Base-by-base conservation (phyloP, 2,797 vertebrate species). In the Gymnothorax javanicus region DNA sequence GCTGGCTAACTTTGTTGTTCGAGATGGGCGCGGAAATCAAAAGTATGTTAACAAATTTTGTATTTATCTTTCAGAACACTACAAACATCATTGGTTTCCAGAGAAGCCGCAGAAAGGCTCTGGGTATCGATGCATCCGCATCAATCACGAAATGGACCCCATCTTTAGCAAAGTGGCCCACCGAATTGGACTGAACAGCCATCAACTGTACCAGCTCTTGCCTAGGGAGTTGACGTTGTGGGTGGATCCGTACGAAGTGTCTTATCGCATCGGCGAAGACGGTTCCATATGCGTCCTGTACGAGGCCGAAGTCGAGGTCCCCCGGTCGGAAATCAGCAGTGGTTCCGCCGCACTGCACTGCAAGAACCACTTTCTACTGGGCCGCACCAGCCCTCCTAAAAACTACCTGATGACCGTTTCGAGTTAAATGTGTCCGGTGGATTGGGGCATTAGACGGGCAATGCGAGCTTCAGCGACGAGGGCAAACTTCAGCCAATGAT, bases 221-320 rank as follows among this genome's bases (percentile, higher is more conserved):
- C 97, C 97, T 71, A 93, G 96, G 0, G 97, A 97, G 94, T 95
- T 97, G 2, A 97, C 97, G 0, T 93, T 97, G 75, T 97, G 97
- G 97, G 95, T 97, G 67, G 97, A 97, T 89, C 97, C 97, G 2
- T 97, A 93, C 0, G 97, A 97, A 87, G 97, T 97, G 7, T 97
- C 96, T 0, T 97, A 97, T 57, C 94, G 97, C 33, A 97, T 97
- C 0, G 97, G 97, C 0, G 97, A 97, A 90, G 96, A 97, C 0
- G 97, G 97, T 7, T 97, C 97, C 91, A 97, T 97, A 90, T 97
- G 97, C 4, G 96, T 97, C 15, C 89, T 97, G 0, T 97, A 97
- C 0, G 96, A 97, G 82, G 95, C 94, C 0, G 89, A 92, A 58
- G 86, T 88, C 2, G 89, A 92, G 59, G 86, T 88, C 2, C 91